A percentile compares a stretch with the other conserved stretches of the same genome.
Conservation (phyloP, 1,140 invertebrate species). For the Heliconius nattereri region DNA sequence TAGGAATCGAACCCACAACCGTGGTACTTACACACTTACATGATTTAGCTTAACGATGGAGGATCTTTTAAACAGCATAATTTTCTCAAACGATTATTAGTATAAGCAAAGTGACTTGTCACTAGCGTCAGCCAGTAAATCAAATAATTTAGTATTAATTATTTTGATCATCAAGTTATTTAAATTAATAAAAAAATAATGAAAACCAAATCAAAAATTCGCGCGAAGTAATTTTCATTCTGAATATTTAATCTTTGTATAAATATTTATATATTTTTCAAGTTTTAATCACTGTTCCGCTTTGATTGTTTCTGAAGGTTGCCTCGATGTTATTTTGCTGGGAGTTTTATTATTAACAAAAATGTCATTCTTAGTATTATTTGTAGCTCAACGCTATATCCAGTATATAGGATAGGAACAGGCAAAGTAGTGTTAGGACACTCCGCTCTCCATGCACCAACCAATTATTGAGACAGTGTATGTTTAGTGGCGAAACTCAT, state of each 20-base stretch:
- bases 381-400: background rate
- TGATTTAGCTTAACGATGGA: too few relatives aligned
- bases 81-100: too few relatives aligned
- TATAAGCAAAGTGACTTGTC: too few relatives aligned
- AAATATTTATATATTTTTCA: conserved; percentile 4
- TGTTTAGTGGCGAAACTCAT: background rate
- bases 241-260: background rate
- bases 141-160: too few relatives aligned
- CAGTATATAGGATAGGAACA: background rate
- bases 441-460: too few relatives aligned
- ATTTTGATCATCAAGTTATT: background rate
- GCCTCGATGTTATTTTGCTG: background rate
- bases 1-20: too few relatives aligned
- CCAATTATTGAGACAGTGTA: too few relatives aligned
- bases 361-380: background rate
- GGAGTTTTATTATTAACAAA: background rate
- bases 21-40: too few relatives aligned
- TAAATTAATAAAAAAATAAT: background rate
- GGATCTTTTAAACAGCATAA: too few relatives aligned
- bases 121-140: too few relatives aligned
- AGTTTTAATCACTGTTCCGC: conserved; percentile 7
- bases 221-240: background rate
- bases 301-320: conserved; percentile 6
- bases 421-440: background rate
- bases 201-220: background rate